Percentiles rank a stretch among this genome's conserved stretches.
Evolutionary conservation across 2,797 vertebrate genomes (phyloP).

Genomic region (Prunella strophiata): DNA sequence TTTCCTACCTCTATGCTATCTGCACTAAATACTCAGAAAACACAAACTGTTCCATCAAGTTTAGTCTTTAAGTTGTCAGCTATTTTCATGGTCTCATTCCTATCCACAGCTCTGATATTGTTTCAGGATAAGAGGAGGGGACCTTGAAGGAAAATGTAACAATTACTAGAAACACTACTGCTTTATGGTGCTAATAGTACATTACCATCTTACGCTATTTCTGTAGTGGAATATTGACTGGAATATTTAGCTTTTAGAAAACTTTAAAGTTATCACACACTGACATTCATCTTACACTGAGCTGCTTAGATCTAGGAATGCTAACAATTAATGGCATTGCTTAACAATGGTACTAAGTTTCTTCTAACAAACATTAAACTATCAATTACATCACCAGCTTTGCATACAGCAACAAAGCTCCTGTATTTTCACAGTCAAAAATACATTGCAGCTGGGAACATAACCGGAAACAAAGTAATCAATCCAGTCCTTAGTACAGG

Average conservation of each 20-base stretch:
- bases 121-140: neutral
- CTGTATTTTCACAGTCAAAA: neutral
- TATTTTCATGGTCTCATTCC: neutral
- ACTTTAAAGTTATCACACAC: neutral
- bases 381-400: neutral
- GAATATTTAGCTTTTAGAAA: neutral
- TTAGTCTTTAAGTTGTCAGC: neutral
- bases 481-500: neutral
- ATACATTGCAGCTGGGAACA: neutral
- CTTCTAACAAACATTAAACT: neutral
- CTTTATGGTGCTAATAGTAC: neutral
- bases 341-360: neutral
- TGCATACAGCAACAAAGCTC: neutral
- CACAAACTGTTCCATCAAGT: neutral
- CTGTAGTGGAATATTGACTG: neutral
- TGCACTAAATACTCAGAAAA: neutral
- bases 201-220: neutral
- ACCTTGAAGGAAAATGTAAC: neutral
- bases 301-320: neutral
- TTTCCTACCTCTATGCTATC: neutral
- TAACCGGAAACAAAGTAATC: neutral
- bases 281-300: neutral
- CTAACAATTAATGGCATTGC: neutral
- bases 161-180: neutral
- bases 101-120: neutral